Conservation (phyloP, 2,888 invertebrate species). For the Drosophila merina region DNA sequence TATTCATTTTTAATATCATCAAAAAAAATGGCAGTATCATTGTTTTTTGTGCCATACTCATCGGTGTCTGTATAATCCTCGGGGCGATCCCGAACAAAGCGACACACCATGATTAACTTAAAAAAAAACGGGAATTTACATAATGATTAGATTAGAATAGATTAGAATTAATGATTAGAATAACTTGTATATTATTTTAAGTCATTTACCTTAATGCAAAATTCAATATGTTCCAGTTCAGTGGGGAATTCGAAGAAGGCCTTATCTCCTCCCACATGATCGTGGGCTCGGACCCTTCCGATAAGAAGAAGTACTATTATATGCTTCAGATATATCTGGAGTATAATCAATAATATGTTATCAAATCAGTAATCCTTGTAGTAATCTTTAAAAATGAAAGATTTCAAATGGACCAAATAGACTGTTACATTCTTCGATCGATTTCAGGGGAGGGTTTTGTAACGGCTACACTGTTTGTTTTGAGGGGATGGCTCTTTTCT, state of each 20-base stretch:
- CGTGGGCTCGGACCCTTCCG: neutral
- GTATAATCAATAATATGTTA: neutral
- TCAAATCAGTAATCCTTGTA: neutral
- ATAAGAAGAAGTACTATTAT: neutral
- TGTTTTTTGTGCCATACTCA: neutral
- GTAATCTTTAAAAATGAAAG: neutral
- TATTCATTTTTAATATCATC: neutral
- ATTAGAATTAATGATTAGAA: too few relatives aligned
- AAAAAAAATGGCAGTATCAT: neutral
- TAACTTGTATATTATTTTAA: neutral
- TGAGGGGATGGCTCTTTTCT: conserved; percentile 10
- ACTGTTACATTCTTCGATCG: neutral
- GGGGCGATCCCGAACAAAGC: neutral
- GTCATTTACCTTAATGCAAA: conserved; percentile 2
- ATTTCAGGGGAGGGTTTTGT: conserved; percentile 9
- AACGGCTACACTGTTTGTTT: neutral
- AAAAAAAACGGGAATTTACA: neutral
- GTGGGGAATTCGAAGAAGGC: neutral
- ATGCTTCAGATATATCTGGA: neutral
- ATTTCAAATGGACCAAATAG: neutral
- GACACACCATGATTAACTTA: neutral
- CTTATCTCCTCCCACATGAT: neutral
- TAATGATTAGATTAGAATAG: too few relatives aligned
- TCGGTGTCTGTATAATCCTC: neutral
- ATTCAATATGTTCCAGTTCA: neutral